Percentiles rank a stretch among this genome's conserved stretches.
Evolutionary conservation across 53 echinoderm and acorn worm species (phyloP).

Genomic region (Actinopyga echinites): DNA sequence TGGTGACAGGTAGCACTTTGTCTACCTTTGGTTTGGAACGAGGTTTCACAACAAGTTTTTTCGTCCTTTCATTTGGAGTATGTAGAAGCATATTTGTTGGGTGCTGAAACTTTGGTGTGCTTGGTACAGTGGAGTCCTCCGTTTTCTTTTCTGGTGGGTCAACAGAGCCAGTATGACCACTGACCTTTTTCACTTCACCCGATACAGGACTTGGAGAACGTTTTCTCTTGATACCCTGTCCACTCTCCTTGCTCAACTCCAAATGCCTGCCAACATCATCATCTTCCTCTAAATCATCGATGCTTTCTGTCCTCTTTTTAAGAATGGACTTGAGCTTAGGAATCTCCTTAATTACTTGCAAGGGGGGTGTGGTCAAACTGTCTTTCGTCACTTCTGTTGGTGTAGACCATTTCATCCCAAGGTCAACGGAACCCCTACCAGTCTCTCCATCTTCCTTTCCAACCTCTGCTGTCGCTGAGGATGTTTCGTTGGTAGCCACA

Average conservation of each 20-base stretch:
- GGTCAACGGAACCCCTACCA: neutral
- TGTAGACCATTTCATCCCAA: neutral
- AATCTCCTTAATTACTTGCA: conserved; percentile 60
- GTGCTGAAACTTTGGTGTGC: conserved; percentile 48
- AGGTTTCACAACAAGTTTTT: conserved; percentile 52
- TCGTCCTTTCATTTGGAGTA: conserved; percentile 51
- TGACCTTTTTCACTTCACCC: conserved; percentile 35
- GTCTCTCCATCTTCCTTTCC: neutral
- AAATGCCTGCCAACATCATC: neutral
- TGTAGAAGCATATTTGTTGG: conserved; percentile 67
- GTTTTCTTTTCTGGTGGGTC: conserved; percentile 19
- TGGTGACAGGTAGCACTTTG: neutral
- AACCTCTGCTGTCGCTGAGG: conserved; percentile 9
- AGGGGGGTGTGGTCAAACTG: conserved; percentile 74
- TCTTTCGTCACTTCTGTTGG: conserved; percentile 52
- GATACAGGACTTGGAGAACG: conserved; percentile 78
- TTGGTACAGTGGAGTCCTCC: conserved; percentile 42
- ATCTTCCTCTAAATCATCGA: neutral
- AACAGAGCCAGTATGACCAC: neutral
- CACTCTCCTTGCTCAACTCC: neutral
- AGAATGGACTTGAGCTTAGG: conserved; percentile 77
- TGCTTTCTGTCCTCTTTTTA: conserved; percentile 66
- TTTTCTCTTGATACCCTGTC: conserved; percentile 63
- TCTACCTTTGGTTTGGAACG: conserved; percentile 34
- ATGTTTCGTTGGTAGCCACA: neutral